Base-by-base conservation (phyloP, 2,888 invertebrate genomes). In the Dynastes tityus region DNA sequence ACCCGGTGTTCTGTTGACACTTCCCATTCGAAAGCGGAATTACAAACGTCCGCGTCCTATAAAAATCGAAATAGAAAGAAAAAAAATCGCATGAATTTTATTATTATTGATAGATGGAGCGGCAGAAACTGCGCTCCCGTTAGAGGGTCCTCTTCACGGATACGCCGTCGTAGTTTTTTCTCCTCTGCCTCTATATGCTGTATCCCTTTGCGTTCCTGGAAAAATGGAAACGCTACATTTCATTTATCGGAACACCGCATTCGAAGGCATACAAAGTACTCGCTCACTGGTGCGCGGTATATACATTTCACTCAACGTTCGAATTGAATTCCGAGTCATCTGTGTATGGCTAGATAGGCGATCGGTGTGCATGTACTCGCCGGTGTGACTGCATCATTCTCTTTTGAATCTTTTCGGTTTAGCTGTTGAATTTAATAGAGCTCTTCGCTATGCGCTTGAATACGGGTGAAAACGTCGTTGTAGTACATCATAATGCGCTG, bases 221-320 rank as follows among this genome's bases (percentile, higher is more conserved):
- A 79, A 78, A 82, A 81, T 82, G 80, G 80, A 81, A 82, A 81
- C 77, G 82, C 80, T 82, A 81, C 82, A 81, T 82, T 82, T 82
- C 82, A 82, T 82, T 82, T 81, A 81, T 81, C 79, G 78, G 55
- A 67, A 53, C 70, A 70, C 70, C 70, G 70, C 70, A 70, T 70
- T 70, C 53, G 29, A 9, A 67, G 16, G 67, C 27, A 40, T 40
- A 70, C 53, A 51, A 70, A 70, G 51, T 29, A n/a, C 49, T 51
- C 32, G 71, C 58, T 67, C 67, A 37, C 32, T 58, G 71, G 58
- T 58, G 40, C 71, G 67, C 37, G 71, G 58, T 58, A 71, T 71
- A 53, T 71, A 53, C 71, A 71, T 71, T 71, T 71, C 71, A 71
- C 58, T 55, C 65, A 53, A 37, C 37, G 71, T 55, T 53, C 53